These are phyloP conservation scores for Antheraea assamensis DNA, from an alignment of 2,888 invertebrate genomes.

Conservation along the genomic window DNA sequence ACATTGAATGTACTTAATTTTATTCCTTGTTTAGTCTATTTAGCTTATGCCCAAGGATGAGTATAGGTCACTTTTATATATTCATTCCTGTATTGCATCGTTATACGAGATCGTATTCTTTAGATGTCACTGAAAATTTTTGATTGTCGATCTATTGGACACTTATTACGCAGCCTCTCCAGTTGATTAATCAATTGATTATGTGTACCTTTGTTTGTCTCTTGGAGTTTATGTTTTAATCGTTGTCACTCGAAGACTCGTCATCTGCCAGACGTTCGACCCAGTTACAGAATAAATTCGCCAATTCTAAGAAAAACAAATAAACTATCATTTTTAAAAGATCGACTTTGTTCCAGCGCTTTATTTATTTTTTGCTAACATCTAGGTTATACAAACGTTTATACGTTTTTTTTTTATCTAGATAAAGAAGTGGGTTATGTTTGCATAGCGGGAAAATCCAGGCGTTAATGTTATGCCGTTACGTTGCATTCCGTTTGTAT, in stretches of 20 bases:
- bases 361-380: not conserved
- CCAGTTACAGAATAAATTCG: not conserved
- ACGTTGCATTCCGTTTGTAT: not conserved
- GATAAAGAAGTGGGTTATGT: conserved; percentile 13
- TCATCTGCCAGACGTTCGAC: not conserved
- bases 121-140: too few species aligned
- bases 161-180: not conserved
- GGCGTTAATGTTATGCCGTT: conserved; percentile 14
- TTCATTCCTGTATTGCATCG: too few species aligned
- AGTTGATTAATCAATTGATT: not conserved
- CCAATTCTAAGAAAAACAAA: not conserved
- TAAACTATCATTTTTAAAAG: not conserved
- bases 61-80: too few species aligned
- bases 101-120: too few species aligned
- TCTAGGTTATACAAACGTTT: conserved; percentile 14
- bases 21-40: too few species aligned
- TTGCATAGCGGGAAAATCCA: conserved; percentile 12
- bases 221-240: not conserved
- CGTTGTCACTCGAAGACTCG: not conserved
- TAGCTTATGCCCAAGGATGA: too few species aligned
- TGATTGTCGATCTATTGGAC: not conserved
- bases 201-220: not conserved
- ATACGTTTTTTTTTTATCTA: conserved; percentile 13
- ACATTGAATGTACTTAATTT: too few species aligned
- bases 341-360: conserved; percentile 6